Conservation (phyloP, 2,888 invertebrate genomes). For the Drosophila niveifrons region DNA sequence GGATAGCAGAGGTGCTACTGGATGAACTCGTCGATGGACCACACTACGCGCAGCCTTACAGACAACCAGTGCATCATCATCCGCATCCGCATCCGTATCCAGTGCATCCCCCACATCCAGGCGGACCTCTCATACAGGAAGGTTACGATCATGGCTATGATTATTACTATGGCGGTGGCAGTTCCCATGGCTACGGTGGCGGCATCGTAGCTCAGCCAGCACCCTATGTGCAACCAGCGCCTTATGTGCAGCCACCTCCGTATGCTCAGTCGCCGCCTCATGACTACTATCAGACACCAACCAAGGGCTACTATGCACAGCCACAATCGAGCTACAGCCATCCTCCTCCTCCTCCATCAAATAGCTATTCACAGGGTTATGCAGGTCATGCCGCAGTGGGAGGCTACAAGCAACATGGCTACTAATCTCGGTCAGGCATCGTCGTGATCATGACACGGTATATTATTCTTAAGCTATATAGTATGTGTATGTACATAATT, state of each 20-base stretch:
- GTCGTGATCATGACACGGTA: not conserved
- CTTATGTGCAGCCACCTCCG: conserved; percentile 34
- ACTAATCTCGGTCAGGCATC: not conserved
- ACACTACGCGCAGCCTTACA: conserved; percentile 16
- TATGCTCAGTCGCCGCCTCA: conserved; percentile 37
- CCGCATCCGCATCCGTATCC: not conserved
- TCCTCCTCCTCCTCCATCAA: conserved; percentile 1
- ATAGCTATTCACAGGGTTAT: conserved; percentile 45
- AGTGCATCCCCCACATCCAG: conserved; percentile 7
- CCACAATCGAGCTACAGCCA: conserved; percentile 43
- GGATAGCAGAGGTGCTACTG: conserved; percentile 66
- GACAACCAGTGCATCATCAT: conserved; percentile 1
- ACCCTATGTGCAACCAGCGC: conserved; percentile 26
- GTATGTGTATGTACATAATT: conserved; percentile 21
- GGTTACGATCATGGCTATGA: conserved; percentile 73
- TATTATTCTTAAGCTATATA: not conserved
- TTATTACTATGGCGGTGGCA: conserved; percentile 68
- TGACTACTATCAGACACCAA: conserved; percentile 42
- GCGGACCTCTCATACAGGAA: conserved; percentile 63
- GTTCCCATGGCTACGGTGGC: conserved; percentile 41
- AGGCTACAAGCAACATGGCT: conserved; percentile 39
- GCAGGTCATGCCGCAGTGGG: conserved; percentile 7
- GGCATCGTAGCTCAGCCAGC: not conserved
- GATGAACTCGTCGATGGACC: conserved; percentile 43
- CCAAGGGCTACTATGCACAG: conserved; percentile 42